These are phyloP conservation scores for Ctenomys sociabilis DNA, from an alignment of 2,113 vertebrate genomes.

Conservation along the genomic window DNA sequence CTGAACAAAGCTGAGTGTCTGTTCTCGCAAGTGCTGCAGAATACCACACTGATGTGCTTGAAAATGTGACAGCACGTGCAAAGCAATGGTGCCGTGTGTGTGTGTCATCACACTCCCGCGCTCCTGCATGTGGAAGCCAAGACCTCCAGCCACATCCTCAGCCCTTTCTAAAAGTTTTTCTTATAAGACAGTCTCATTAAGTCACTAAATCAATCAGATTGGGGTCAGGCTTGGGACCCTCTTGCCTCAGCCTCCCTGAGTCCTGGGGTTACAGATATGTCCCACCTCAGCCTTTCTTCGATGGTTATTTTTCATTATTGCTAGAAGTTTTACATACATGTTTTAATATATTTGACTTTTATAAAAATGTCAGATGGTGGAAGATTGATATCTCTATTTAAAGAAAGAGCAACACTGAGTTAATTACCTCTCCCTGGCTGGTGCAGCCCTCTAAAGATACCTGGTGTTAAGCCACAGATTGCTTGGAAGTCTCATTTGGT, in stretches of 20 bases:
- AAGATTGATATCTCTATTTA: background rate
- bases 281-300: background rate
- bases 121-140: background rate
- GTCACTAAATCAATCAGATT: background rate
- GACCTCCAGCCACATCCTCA: background rate
- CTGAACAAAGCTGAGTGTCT: background rate
- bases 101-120: background rate
- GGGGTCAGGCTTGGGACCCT: background rate
- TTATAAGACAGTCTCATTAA: background rate
- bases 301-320: background rate
- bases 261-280: background rate
- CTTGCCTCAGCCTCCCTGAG: background rate
- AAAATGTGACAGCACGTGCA: background rate
- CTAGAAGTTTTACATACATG: background rate
- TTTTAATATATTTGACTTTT: conserved; percentile 5
- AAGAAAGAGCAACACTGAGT: background rate
- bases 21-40: background rate
- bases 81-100: background rate
- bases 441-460: background rate
- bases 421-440: background rate
- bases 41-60: background rate
- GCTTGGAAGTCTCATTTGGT: background rate
- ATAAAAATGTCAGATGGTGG: background rate
- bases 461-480: background rate
- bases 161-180: background rate